phyloP scores from a whole-genome alignment of 1,140 invertebrate genomes.

The Bathynomus jamesi region DNA sequence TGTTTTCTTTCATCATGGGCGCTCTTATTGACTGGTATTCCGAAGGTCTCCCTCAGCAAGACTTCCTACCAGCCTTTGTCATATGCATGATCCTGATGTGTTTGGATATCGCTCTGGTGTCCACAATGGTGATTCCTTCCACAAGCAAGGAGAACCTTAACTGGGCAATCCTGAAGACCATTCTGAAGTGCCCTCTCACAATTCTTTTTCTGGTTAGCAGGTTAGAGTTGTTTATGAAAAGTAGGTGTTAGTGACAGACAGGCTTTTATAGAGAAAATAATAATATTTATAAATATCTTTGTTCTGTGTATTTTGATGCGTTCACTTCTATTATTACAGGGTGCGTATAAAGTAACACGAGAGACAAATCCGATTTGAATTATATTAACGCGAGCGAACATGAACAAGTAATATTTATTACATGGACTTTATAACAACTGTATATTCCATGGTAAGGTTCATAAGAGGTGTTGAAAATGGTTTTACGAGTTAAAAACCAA shows the following conservation, averaged over 20 bases:
- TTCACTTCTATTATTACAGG: not conserved
- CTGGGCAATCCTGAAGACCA: conserved; percentile 48
- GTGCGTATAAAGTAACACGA: no score
- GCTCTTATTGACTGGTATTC: conserved; percentile 20
- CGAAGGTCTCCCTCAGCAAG: conserved; percentile 46
- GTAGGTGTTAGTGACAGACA: not conserved
- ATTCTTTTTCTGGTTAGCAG: conserved; percentile 66
- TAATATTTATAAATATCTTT: not conserved
- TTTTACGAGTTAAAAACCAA: no score
- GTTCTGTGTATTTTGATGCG: not conserved
- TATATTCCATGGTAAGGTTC: no score
- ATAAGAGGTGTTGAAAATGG: no score
- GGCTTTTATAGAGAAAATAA: not conserved
- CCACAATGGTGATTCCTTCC: conserved; percentile 18
- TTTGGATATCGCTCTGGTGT: conserved; percentile 14
- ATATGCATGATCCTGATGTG: conserved; percentile 57
- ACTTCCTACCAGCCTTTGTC: conserved; percentile 68
- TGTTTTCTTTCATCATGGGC: conserved; percentile 8
- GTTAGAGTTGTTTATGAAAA: conserved; percentile 28
- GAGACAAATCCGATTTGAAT: no score
- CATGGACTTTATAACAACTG: no score
- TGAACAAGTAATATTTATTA: no score
- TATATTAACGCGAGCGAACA: no score
- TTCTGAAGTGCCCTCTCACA: conserved; percentile 55
- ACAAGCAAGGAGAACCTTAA: conserved; percentile 28